Base-by-base conservation (phyloP, 2,888 invertebrate genomes). In the Gastrophysa polygoni region DNA sequence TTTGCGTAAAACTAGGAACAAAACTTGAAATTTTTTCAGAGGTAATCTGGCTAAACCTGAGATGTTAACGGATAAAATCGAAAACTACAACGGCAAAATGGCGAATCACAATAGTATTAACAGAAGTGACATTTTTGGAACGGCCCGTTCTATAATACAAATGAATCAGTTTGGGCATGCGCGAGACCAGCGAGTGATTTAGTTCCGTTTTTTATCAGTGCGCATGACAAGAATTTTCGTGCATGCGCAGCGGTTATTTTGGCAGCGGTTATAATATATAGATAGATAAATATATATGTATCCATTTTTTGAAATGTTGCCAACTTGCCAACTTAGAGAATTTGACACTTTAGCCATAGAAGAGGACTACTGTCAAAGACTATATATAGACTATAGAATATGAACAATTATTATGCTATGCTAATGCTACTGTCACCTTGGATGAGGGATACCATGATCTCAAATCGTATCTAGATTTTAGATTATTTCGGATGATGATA, bases 51-150 rank as follows among this genome's bases (percentile, higher is more conserved):
- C 52, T 54, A 59, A 16, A 24, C 28, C 47, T 8, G 5, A 17
- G 68, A 68, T 64, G 60, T 61, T 52, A 57, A 29, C 21, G n/a
- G 69, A 69, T 68, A 14, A 57, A 44, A 38, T 51, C 50, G 2
- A 47, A 48, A 59, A 61, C 63, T 57, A 57, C 61, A 65, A 63
- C 50, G 70, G 72, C 79, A 80, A 80, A 77, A 80, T 80, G 79
- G 79, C 79, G 79, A 75, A 71, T 65, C n/a, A n/a, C n/a, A n/a
- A n/a, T n/a, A 58, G 68, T 74, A 74, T 73, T 74, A 64, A 63
- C 72, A 75, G 73, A 74, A 73, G 64, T 74, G 74, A 75, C 76
- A 77, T 77, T 75, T 77, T 74, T 68, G 62, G 64, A 66, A 66
- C 66, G 63, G 34, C 57, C 63, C 46, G 38, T 44, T 60, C 51